phyloP scores from a whole-genome alignment of 2,113 vertebrate genomes.

The Etia nguti region DNA sequence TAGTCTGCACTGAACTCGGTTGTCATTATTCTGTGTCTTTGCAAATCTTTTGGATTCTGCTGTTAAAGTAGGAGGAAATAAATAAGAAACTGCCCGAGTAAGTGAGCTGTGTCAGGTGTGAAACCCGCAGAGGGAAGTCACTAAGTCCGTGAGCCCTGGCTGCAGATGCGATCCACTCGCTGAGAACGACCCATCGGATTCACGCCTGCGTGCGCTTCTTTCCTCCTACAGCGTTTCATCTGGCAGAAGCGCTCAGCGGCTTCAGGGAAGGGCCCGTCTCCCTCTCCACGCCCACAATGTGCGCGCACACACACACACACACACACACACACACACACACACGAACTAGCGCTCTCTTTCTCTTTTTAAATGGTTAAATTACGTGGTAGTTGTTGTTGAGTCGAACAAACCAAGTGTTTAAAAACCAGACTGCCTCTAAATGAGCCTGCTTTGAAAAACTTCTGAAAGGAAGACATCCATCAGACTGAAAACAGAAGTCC shows the following conservation, averaged over 20 bases:
- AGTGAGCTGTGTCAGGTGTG: background rate
- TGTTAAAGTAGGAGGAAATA: background rate
- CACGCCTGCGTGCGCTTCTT: conserved; percentile 5
- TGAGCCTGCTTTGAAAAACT: background rate
- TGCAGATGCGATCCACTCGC: background rate
- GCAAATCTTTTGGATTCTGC: background rate
- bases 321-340: background rate
- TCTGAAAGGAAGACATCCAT: background rate
- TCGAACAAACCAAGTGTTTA: background rate
- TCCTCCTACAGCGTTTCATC: conserved; percentile 1
- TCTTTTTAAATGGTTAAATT: background rate
- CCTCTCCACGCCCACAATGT: conserved; percentile 57
- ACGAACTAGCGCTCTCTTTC: background rate
- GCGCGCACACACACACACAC: background rate
- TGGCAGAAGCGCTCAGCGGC: conserved; percentile 23
- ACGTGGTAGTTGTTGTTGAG: background rate
- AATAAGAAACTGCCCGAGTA: background rate
- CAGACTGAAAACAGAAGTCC: background rate
- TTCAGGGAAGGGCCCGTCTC: conserved; percentile 22
- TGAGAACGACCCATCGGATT: conserved; percentile 2
- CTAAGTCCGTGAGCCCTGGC: background rate
- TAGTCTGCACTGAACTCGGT: background rate
- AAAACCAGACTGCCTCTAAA: background rate
- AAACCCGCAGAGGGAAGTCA: background rate
- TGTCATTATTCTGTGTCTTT: conserved; percentile 33